These are phyloP conservation scores for Phrynosoma blainvillii DNA, from an alignment of 2,113 vertebrate genomes.

Conservation along the genomic window DNA sequence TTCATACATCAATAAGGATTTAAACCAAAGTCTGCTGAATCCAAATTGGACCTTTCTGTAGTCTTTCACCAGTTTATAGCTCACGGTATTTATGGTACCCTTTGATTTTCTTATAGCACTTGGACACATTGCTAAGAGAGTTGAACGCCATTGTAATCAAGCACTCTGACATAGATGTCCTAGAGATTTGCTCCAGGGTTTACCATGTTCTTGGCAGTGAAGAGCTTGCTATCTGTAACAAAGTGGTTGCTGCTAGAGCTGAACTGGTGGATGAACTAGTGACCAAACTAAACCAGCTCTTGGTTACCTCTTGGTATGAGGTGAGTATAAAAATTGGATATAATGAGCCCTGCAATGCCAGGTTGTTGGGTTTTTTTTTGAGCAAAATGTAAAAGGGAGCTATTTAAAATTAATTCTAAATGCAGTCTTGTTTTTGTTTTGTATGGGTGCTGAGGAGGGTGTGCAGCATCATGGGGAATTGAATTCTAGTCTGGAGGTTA, in stretches of 20 bases:
- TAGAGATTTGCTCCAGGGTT: slow-evolving; percentile 83
- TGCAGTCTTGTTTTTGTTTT: background rate
- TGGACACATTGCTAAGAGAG: slow-evolving; percentile 78
- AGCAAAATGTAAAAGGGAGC: no score
- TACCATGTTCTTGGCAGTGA: slow-evolving; percentile 78
- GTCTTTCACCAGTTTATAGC: background rate
- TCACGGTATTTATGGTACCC: background rate
- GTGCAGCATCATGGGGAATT: no score
- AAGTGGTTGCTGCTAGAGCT: slow-evolving; percentile 70
- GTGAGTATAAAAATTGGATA: slow-evolving; percentile 66
- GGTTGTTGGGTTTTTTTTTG: no score
- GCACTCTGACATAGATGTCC: slow-evolving; percentile 75
- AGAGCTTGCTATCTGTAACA: slow-evolving; percentile 62
- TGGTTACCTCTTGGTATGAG: slow-evolving; percentile 72
- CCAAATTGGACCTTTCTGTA: background rate
- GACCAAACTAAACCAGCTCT: slow-evolving; percentile 71
- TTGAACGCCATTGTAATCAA: slow-evolving; percentile 74
- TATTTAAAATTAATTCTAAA: background rate
- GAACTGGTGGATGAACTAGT: slow-evolving; percentile 81
- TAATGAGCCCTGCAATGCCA: background rate
- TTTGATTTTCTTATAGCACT: slow-evolving; percentile 70
- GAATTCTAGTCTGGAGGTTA: no score
- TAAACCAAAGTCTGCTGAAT: background rate
- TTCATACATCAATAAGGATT: background rate
- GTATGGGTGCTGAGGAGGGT: background rate